Evolutionary conservation across 2,113 vertebrate genomes (phyloP), one percentile per base, ranked within the genome.

Genomic region (Aix galericulata): DNA sequence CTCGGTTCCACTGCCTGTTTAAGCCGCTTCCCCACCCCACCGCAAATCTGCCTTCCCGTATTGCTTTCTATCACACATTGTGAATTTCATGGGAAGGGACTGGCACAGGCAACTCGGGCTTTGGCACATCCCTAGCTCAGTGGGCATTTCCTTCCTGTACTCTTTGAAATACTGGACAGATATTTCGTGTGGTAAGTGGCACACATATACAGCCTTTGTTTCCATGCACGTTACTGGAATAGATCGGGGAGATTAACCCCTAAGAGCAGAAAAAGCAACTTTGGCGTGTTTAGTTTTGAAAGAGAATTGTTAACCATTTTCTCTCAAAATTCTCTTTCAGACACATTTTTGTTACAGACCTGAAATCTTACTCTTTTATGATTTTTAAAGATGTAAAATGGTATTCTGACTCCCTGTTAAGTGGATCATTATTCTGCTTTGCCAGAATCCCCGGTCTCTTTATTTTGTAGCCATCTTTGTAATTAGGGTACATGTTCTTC

Each of bases 91-190:
- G 29, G 94, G 95, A 92, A 50, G 26, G 46, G 88, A 17, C 82
- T 90, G 94, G 96, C 93, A 94, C 89, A 31, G 77, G 89, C 93
- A 42, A 50, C 73, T 14, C 53, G 74, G 74, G 88, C 91, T 91
- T 69, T 85, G 82, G 95, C 95, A 84, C 38, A 13, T 76, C 85
- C 82, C 80, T 80, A 26, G 42, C 88, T 78, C 93, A 87, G 93
- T 85, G 81, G 93, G 86, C 93, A 95, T 92, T 95, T 97, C 88
- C 89, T 93, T 94, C 94, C 93, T 96, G 81, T 75, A 79, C 94
- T 69, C 50, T 63, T 64, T 77, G 80, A 89, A 96, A 92, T 85
- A 42, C 93, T 93, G 92, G 88, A 66, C 5, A 17, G 92, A 83
- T 83, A 62, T 73, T 93, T 83, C 71, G 86, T 82, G 69, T 85